Evolutionary conservation across 2,888 invertebrate genomes (phyloP).

Genomic region (Xylota segnis): DNA sequence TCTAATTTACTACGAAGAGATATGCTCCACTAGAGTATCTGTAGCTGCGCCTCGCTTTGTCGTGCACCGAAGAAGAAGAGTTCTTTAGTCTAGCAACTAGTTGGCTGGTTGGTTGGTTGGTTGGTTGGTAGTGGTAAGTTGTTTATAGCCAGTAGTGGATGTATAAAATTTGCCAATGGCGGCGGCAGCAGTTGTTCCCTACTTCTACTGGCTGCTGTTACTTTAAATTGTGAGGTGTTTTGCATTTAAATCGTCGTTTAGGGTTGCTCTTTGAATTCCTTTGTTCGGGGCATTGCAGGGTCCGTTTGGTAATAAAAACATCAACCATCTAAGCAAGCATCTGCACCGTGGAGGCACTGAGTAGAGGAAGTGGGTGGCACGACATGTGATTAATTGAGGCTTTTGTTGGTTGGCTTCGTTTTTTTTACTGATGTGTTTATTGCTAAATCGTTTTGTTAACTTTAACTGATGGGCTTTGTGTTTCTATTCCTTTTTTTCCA

Average conservation of each 20-base stretch:
- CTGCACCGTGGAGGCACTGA: slow-evolving; percentile 18
- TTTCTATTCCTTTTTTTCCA: slow-evolving; percentile 86
- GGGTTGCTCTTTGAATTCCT: slow-evolving; percentile 73
- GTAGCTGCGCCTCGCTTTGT: not conserved
- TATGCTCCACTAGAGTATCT: slow-evolving; percentile 38
- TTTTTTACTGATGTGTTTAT: slow-evolving; percentile 58
- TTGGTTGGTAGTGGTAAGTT: slow-evolving; percentile 35
- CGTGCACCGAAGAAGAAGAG: slow-evolving; percentile 28
- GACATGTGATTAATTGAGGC: slow-evolving; percentile 75
- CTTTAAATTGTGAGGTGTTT: slow-evolving; percentile 76
- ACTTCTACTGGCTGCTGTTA: slow-evolving; percentile 43
- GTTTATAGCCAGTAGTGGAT: slow-evolving; percentile 71
- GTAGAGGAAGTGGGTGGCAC: slow-evolving; percentile 74
- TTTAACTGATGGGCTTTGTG: slow-evolving; percentile 55
- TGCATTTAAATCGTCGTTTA: slow-evolving; percentile 76
- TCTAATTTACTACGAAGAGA: slow-evolving; percentile 72
- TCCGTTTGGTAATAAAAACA: slow-evolving; percentile 70
- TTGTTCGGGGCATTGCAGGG: slow-evolving; percentile 65
- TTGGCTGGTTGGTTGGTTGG: not conserved
- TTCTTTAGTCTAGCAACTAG: slow-evolving; percentile 1
- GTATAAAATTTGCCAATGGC: slow-evolving; percentile 76
- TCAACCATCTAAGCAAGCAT: slow-evolving; percentile 42
- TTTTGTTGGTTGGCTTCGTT: slow-evolving; percentile 37
- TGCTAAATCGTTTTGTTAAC: slow-evolving; percentile 59
- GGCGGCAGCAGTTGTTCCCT: slow-evolving; percentile 44